A percentile compares a stretch with the other conserved stretches of the same genome.
Evolutionary conservation across 2,888 invertebrate species (phyloP).

Genomic region (Hypercompe scribonia): DNA sequence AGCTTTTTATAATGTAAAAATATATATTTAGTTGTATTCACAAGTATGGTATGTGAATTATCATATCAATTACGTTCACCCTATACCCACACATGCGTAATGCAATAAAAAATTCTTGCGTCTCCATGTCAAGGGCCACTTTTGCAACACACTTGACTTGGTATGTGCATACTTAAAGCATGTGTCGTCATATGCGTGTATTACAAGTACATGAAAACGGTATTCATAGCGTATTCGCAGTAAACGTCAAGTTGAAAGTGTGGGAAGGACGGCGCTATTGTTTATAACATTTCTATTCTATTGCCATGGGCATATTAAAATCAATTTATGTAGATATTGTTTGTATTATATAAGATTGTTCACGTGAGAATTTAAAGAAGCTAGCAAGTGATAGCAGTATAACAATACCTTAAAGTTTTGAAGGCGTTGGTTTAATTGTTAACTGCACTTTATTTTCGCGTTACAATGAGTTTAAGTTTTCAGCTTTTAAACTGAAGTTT

Average conservation of each 20-base stretch:
- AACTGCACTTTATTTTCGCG: not conserved
- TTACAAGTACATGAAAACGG: slow-evolving; percentile 21
- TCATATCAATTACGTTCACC: not conserved
- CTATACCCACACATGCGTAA: not conserved
- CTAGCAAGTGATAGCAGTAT: not conserved
- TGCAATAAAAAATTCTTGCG: not conserved
- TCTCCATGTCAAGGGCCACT: slow-evolving; percentile 1
- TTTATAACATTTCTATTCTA: slow-evolving; percentile 45
- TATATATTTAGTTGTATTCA: not conserved
- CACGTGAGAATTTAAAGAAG: slow-evolving; percentile 11
- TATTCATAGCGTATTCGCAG: slow-evolving; percentile 49
- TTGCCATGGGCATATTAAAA: slow-evolving; percentile 38
- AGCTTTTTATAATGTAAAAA: too few relatives aligned
- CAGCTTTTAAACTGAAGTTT: too few relatives aligned
- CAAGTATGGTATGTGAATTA: not conserved
- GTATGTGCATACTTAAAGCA: slow-evolving; percentile 5
- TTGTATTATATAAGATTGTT: slow-evolving; percentile 21
- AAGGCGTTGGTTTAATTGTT: not conserved
- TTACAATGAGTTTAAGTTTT: too few relatives aligned
- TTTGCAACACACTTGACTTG: slow-evolving; percentile 13
- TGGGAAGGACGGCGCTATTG: slow-evolving; percentile 55
- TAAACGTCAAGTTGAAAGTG: slow-evolving; percentile 59
- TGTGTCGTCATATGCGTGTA: slow-evolving; percentile 13
- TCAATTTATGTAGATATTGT: slow-evolving; percentile 29
- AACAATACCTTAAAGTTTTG: not conserved